Conservation (phyloP, 92 coral and sea anemone species). For the Paragorgia papillata region DNA sequence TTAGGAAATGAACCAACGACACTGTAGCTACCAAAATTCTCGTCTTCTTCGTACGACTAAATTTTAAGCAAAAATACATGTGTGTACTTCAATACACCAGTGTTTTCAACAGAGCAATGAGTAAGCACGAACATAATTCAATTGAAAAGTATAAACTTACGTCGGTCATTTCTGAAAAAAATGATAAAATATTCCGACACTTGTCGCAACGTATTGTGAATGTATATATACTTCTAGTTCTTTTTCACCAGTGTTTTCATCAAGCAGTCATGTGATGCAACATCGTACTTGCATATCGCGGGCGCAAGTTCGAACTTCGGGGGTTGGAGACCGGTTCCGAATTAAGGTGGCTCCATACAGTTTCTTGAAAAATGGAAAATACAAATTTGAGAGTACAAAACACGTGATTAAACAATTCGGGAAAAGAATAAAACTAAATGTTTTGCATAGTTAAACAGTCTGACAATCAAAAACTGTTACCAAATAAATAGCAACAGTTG, state of each 20-base stretch:
- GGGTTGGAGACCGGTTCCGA: too few relatives aligned
- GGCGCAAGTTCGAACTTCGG: too few relatives aligned
- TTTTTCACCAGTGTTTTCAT: too few relatives aligned
- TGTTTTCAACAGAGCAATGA: background rate
- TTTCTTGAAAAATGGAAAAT: too few relatives aligned
- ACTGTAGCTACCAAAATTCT: constrained; percentile 92
- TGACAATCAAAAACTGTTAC: too few relatives aligned
- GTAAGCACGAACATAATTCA: background rate
- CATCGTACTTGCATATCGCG: constrained; percentile 11
- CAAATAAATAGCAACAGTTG: too few relatives aligned
- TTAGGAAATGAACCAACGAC: constrained; percentile 97
- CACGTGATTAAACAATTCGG: too few relatives aligned
- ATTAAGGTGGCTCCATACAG: too few relatives aligned
- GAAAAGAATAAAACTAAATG: too few relatives aligned
- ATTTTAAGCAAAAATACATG: background rate
- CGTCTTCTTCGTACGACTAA: constrained; percentile 93
- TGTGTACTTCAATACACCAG: background rate
- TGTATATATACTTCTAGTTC: background rate
- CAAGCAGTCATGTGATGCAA: constrained; percentile 36
- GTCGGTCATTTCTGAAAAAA: constrained; percentile 20
- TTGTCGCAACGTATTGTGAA: background rate
- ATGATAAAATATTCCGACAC: background rate
- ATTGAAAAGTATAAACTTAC: constrained; percentile 5
- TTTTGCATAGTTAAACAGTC: too few relatives aligned
- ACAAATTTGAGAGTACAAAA: too few relatives aligned